A percentile compares a stretch with the other conserved stretches of the same genome.
These are phyloP conservation scores for Nesogale talazaci DNA, from an alignment of 2,113 vertebrate genomes.

Conservation along the genomic window DNA sequence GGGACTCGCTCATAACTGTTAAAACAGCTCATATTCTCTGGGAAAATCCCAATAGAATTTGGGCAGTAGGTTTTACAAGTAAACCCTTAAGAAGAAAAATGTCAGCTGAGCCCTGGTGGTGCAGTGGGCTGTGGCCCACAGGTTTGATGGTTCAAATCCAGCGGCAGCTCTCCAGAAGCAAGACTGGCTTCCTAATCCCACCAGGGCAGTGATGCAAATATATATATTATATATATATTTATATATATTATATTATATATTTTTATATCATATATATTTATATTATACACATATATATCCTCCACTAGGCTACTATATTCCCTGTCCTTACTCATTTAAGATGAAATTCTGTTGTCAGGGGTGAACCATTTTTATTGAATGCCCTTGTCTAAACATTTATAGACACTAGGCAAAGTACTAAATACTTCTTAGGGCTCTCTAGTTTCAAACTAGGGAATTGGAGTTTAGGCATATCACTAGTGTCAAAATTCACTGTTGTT, in stretches of 20 bases:
- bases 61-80: constrained; percentile 5
- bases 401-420: neutral
- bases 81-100: constrained; percentile 9
- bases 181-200: too few relatives aligned
- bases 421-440: neutral
- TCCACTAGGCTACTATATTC: neutral
- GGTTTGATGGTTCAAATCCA: too few relatives aligned
- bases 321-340: neutral
- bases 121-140: too few relatives aligned
- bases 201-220: too few relatives aligned
- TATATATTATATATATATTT: too few relatives aligned
- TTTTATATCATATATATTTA: too few relatives aligned
- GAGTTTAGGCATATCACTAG: neutral
- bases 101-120: too few relatives aligned
- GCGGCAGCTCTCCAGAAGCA: too few relatives aligned
- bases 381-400: neutral
- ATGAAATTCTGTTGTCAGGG: neutral
- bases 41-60: neutral
- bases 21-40: constrained; percentile 9
- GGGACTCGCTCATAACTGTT: neutral
- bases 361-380: neutral
- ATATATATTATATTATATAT: too few relatives aligned
- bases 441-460: neutral
- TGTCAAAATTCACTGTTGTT: neutral
- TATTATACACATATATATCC: too few relatives aligned